Percentiles rank a stretch among this genome's conserved stretches.
Conservation (phyloP, 2,113 vertebrate species). For the Limnothrissa miodon region DNA sequence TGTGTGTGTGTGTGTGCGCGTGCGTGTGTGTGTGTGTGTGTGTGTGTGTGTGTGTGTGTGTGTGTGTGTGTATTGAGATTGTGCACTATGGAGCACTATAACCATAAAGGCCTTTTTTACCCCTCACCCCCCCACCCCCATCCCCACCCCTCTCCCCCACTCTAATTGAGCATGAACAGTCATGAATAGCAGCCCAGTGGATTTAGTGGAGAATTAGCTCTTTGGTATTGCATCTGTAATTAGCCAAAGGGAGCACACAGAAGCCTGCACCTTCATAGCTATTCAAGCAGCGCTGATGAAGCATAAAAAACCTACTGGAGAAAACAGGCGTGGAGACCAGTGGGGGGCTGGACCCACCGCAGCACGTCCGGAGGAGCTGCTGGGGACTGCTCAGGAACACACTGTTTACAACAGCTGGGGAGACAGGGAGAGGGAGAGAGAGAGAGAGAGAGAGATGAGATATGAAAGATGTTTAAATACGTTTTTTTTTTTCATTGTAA, state of each 20-base stretch:
- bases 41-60: constrained; percentile 36
- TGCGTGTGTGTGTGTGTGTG: constrained; percentile 53
- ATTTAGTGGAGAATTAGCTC: constrained; percentile 87
- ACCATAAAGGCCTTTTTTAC: constrained; percentile 21
- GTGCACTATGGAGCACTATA: constrained; percentile 15
- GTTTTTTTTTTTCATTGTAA: not conserved
- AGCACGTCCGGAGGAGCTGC: constrained; percentile 76
- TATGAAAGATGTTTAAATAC: not conserved
- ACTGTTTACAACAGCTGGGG: constrained; percentile 73
- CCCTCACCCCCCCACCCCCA: constrained; percentile 1
- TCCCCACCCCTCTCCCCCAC: not conserved
- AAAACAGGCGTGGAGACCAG: constrained; percentile 79
- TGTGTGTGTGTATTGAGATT: constrained; percentile 24
- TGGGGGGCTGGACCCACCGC: constrained; percentile 87
- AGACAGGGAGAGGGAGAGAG: constrained; percentile 26
- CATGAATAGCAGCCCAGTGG: constrained; percentile 84
- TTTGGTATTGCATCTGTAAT: constrained; percentile 89
- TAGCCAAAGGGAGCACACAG: constrained; percentile 88
- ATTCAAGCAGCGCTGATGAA: constrained; percentile 91
- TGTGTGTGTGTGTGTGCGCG: constrained; percentile 53
- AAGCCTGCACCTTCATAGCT: constrained; percentile 86
- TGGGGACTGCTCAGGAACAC: constrained; percentile 65
- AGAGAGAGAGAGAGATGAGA: constrained; percentile 2
- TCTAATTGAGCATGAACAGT: constrained; percentile 66
- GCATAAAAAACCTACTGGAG: constrained; percentile 94